These are phyloP conservation scores for Drosophila quadrilineata DNA, from an alignment of 1,140 invertebrate genomes.

Conservation along the genomic window DNA sequence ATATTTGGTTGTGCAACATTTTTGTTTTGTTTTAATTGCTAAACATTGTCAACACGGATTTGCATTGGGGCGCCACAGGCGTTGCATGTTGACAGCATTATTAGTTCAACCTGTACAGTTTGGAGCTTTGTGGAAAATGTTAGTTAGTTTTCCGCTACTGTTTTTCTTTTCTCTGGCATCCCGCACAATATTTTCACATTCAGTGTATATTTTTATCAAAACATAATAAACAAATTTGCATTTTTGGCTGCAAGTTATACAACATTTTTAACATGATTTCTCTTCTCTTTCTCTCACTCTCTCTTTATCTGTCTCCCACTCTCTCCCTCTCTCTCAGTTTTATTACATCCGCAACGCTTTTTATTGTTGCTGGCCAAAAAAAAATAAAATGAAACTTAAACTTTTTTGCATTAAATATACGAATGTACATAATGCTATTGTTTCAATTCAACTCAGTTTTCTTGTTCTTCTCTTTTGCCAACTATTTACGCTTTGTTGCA, in stretches of 20 bases:
- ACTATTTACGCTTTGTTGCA: constrained; percentile 12
- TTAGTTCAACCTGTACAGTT: constrained; percentile 47
- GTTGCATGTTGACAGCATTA: constrained; percentile 63
- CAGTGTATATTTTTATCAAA: constrained; percentile 66
- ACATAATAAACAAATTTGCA: constrained; percentile 76
- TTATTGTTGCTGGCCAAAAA: constrained; percentile 18
- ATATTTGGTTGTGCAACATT: constrained; percentile 8
- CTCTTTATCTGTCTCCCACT: not conserved
- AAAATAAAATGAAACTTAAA: no score
- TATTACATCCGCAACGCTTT: constrained; percentile 19
- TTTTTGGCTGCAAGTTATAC: constrained; percentile 24
- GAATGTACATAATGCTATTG: constrained; percentile 11
- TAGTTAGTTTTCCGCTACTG: no score
- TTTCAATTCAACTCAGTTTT: no score
- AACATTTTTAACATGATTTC: constrained; percentile 1
- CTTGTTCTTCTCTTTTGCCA: constrained; percentile 2
- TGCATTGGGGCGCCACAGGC: constrained; percentile 43
- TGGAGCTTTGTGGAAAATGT: no score
- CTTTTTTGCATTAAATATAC: constrained; percentile 60
- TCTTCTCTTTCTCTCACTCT: constrained; percentile 5
- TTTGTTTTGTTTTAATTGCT: constrained; percentile 64
- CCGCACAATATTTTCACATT: constrained; percentile 67
- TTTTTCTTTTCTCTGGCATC: constrained; percentile 33
- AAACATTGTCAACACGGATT: constrained; percentile 75
- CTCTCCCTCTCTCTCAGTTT: constrained; percentile 7